phyloP scores from a whole-genome alignment of 1,140 invertebrate species.

The Drosophila neocordata region DNA sequence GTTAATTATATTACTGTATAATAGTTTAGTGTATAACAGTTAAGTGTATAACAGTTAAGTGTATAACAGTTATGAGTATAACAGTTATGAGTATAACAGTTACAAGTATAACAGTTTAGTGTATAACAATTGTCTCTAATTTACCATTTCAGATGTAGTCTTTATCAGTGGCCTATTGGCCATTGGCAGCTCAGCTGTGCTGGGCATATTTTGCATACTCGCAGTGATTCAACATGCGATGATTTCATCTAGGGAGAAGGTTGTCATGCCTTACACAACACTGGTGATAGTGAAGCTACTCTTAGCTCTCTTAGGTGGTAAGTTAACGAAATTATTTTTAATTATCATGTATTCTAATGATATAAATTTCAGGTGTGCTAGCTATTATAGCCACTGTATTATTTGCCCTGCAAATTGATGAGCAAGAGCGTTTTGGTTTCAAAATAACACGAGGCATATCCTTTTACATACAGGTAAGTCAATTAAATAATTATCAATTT shows the following conservation, averaged over 20 bases:
- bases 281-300: slow-evolving; percentile 90
- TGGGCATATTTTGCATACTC: slow-evolving; percentile 90
- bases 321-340: slow-evolving; percentile 76
- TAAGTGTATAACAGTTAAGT: no score
- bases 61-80: no score
- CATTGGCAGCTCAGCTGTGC: slow-evolving; percentile 86
- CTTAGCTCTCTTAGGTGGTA: slow-evolving; percentile 89
- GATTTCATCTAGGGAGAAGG: slow-evolving; percentile 91
- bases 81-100: background rate
- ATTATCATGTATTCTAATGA: background rate
- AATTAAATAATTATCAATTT: no score
- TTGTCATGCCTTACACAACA: slow-evolving; percentile 89
- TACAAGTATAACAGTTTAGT: background rate
- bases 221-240: slow-evolving; percentile 92
- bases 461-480: slow-evolving; percentile 92
- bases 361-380: slow-evolving; percentile 86
- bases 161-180: slow-evolving; percentile 90
- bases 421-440: slow-evolving; percentile 88
- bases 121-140: no score
- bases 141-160: slow-evolving; percentile 87
- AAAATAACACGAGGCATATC: slow-evolving; percentile 89
- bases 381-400: slow-evolving; percentile 90
- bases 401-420: slow-evolving; percentile 92
- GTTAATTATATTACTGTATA: no score
- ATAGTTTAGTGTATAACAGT: no score